phyloP scores from a whole-genome alignment of 2,888 invertebrate genomes.

The Lithophane leautieri region DNA sequence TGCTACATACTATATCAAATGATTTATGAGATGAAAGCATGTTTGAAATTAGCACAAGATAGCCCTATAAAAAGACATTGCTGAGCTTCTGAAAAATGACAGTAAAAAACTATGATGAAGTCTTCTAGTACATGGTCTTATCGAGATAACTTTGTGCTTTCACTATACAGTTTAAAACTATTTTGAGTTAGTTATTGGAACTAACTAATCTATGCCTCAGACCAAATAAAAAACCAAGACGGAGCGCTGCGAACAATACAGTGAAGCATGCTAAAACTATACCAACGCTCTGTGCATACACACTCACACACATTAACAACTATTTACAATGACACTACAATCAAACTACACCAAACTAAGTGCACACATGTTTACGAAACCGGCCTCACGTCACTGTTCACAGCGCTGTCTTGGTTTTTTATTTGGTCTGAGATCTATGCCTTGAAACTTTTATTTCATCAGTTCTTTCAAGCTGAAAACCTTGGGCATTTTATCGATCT shows the following conservation, averaged over 20 bases:
- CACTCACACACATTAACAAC: too few species aligned
- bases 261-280: too few species aligned
- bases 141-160: background rate
- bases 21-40: background rate
- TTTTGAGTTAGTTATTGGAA: background rate
- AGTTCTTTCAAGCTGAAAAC: constrained; percentile 31
- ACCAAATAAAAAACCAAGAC: too few species aligned
- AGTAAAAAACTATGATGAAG: background rate
- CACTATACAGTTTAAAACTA: constrained; percentile 7
- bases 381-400: too few species aligned
- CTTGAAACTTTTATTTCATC: constrained; percentile 26
- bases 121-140: background rate
- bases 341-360: too few species aligned
- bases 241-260: too few species aligned
- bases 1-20: constrained; percentile 6
- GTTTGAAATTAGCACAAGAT: background rate
- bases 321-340: too few species aligned
- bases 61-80: background rate
- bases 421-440: too few species aligned
- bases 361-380: too few species aligned
- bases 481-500: constrained; percentile 51
- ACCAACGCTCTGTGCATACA: too few species aligned
- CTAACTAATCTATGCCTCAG: constrained; percentile 4
- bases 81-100: background rate
- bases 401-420: too few species aligned